Percentiles rank a stretch among this genome's conserved stretches.
phyloP scores from a whole-genome alignment of 2,113 vertebrate genomes.

The Seriola rivoliana region DNA sequence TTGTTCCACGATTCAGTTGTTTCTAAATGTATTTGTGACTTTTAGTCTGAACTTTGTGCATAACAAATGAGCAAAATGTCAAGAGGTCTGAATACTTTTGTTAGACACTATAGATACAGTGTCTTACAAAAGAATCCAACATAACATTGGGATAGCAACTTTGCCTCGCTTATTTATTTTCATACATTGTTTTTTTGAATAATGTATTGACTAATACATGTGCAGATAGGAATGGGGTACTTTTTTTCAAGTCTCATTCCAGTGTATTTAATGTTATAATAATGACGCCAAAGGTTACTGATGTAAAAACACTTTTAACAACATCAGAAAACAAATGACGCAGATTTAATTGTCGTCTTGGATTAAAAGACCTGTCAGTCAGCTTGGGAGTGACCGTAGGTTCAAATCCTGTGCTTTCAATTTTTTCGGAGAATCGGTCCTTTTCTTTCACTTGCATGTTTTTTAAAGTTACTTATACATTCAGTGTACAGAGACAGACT shows the following conservation, averaged over 20 bases:
- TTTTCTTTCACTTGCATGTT: neutral
- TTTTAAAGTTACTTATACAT: neutral
- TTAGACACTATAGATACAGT: neutral
- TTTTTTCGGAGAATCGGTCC: neutral
- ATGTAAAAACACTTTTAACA: neutral
- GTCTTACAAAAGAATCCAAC: neutral
- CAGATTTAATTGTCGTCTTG: no score
- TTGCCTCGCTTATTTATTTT: neutral
- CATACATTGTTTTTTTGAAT: no score
- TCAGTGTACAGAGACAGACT: neutral
- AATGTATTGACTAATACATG: no score
- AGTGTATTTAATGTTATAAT: neutral
- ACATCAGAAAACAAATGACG: neutral
- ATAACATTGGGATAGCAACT: slow-evolving; percentile 24
- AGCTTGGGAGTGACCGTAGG: neutral
- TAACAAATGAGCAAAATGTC: slow-evolving; percentile 47
- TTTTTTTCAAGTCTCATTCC: neutral
- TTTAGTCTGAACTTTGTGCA: slow-evolving; percentile 17
- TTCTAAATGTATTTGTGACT: slow-evolving; percentile 27
- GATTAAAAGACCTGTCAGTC: slow-evolving; percentile 1
- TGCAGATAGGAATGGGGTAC: no score
- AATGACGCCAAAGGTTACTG: no score
- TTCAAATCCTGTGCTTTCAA: neutral
- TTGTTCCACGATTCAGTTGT: neutral
- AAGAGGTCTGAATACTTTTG: slow-evolving; percentile 47